Evolutionary conservation across 2,113 vertebrate species (phyloP).

Genomic region (Rallus limicola): DNA sequence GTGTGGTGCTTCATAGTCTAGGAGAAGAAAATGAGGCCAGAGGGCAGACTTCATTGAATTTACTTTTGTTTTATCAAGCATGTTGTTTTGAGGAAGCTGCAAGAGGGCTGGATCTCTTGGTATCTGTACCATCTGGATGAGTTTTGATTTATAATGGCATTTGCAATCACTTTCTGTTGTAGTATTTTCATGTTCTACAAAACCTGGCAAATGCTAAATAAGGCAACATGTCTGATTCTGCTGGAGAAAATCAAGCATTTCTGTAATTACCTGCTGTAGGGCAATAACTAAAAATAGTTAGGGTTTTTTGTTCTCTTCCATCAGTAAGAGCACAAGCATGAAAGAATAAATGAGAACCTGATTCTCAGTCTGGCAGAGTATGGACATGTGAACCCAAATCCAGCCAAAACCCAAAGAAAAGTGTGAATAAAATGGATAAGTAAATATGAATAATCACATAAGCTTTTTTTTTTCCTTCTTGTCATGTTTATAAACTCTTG

Average conservation of each 20-base stretch:
- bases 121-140: background rate
- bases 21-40: constrained; percentile 46
- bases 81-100: constrained; percentile 26
- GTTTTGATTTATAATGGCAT: background rate
- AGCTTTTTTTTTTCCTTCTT: background rate
- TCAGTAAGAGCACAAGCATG: background rate
- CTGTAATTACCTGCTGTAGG: background rate
- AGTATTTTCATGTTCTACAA: background rate
- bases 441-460: background rate
- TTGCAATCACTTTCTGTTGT: background rate
- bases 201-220: background rate
- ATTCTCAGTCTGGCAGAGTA: background rate
- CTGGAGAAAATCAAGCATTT: background rate
- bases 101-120: background rate
- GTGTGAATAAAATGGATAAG: background rate
- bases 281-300: background rate
- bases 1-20: constrained; percentile 44
- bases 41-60: constrained; percentile 51
- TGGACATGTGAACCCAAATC: background rate
- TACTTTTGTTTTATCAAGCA: constrained; percentile 52
- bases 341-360: background rate
- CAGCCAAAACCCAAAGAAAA: background rate
- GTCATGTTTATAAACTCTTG: background rate
- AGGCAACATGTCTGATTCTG: background rate
- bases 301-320: background rate